Conservation (phyloP, 2,113 vertebrate species). For the Puntigrus tetrazona region DNA sequence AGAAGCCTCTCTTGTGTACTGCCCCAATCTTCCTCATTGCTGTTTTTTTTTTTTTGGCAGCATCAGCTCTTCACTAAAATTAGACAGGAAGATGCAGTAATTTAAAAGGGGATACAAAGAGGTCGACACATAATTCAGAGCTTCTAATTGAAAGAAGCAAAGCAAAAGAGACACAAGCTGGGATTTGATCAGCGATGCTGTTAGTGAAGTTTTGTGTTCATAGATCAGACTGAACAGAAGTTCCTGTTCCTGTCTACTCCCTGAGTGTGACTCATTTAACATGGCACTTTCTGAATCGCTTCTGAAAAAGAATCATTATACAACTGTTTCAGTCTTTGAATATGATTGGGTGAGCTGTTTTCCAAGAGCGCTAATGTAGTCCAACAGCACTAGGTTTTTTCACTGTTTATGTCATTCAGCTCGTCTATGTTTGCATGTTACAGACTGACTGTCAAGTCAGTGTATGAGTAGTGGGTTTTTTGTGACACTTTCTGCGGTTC, state of each 20-base stretch:
- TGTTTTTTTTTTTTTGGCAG: neutral
- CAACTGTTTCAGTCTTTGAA: neutral
- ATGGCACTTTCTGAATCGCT: slow-evolving; percentile 21
- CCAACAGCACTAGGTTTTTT: neutral
- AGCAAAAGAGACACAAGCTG: slow-evolving; percentile 1
- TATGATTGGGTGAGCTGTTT: neutral
- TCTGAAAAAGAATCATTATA: slow-evolving; percentile 25
- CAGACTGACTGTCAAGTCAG: neutral
- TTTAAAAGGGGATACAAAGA: slow-evolving; percentile 30
- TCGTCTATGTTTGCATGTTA: neutral
- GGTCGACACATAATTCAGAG: slow-evolving; percentile 2
- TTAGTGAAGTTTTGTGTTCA: slow-evolving; percentile 9
- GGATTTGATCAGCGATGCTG: neutral
- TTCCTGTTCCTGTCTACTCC: slow-evolving; percentile 16
- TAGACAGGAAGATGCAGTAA: slow-evolving; percentile 15
- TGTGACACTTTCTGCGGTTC: neutral
- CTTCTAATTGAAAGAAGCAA: slow-evolving; percentile 42
- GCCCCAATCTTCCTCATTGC: neutral
- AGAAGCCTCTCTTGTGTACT: slow-evolving; percentile 28
- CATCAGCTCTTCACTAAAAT: slow-evolving; percentile 27
- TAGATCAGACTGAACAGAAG: slow-evolving; percentile 13
- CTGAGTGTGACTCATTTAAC: slow-evolving; percentile 29
- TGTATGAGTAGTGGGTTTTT: neutral
- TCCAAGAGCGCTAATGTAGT: neutral
- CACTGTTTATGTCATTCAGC: neutral